Percentiles rank a stretch among this genome's conserved stretches.
These are phyloP conservation scores for Drosophila borealis DNA, from an alignment of 2,888 invertebrate species.

Conservation along the genomic window DNA sequence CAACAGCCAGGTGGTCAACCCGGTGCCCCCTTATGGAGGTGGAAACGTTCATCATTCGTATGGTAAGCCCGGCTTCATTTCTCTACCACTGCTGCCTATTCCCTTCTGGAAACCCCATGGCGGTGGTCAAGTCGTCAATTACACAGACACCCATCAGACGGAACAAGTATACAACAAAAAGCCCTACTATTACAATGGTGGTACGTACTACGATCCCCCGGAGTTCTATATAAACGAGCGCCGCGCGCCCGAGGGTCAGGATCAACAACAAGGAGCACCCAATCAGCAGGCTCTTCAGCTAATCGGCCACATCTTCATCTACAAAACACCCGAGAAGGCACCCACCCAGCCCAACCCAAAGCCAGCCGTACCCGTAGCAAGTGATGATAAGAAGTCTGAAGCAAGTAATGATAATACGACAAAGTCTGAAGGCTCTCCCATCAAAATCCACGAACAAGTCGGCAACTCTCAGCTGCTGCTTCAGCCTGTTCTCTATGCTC, in stretches of 20 bases:
- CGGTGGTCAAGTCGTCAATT: conserved; percentile 6
- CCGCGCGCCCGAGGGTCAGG: background rate
- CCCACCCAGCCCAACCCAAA: background rate
- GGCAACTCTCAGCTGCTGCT: conserved; percentile 41
- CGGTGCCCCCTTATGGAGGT: too few species aligned
- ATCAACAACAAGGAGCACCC: background rate
- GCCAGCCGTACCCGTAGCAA: background rate
- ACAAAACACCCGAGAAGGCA: conserved; percentile 17
- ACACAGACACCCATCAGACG: background rate
- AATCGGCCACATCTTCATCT: conserved; percentile 48
- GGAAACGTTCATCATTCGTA: too few species aligned
- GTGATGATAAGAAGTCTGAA: background rate
- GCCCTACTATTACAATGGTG: conserved; percentile 9
- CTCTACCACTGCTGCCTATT: conserved; percentile 56
- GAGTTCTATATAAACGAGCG: conserved; percentile 26
- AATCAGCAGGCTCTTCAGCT: conserved; percentile 27
- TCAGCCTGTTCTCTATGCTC: conserved; percentile 42
- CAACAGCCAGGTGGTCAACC: background rate
- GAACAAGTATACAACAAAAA: conserved; percentile 22
- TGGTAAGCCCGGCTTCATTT: conserved; percentile 18
- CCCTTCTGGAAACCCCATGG: conserved; percentile 44
- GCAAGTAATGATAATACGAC: background rate
- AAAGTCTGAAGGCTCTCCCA: background rate
- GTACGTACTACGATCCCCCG: background rate
- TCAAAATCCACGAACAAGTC: conserved; percentile 14